Evolutionary conservation across 2,888 invertebrate species (phyloP).

Genomic region (Sthenelais limicola): DNA sequence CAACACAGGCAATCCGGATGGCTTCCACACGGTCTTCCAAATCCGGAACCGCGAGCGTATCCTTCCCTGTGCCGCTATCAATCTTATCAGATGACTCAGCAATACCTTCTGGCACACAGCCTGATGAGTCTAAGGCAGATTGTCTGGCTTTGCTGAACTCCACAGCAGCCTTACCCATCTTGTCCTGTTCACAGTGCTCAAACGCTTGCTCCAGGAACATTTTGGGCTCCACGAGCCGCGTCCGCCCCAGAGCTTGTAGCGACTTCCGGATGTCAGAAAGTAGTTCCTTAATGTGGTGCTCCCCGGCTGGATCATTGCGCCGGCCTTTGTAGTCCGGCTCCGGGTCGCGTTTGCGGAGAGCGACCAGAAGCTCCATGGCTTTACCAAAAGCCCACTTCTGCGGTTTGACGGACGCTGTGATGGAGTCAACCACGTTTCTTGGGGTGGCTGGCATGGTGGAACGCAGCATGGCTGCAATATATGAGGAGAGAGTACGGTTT

Average conservation of each 20-base stretch:
- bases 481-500: no score
- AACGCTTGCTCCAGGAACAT: constrained; percentile 13
- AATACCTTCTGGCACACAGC: constrained; percentile 22
- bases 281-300: constrained; percentile 4
- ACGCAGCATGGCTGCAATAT: constrained; percentile 36
- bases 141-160: constrained; percentile 20
- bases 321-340: constrained; percentile 24
- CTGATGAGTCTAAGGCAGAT: constrained; percentile 17
- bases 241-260: neutral
- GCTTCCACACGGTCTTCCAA: constrained; percentile 31
- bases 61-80: neutral
- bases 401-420: constrained; percentile 20
- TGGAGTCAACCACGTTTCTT: constrained; percentile 21
- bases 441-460: constrained; percentile 24
- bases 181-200: constrained; percentile 24
- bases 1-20: constrained; percentile 23
- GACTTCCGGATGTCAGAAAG: constrained; percentile 22
- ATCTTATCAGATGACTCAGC: neutral
- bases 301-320: constrained; percentile 11
- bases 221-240: neutral
- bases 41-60: neutral
- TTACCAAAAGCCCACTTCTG: constrained; percentile 17
- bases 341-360: neutral
- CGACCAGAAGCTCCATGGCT: constrained; percentile 19
- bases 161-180: constrained; percentile 20